Percentiles rank a stretch among this genome's conserved stretches.
Conservation (phyloP, 2,888 invertebrate species). For the Lymantria dispar region DNA sequence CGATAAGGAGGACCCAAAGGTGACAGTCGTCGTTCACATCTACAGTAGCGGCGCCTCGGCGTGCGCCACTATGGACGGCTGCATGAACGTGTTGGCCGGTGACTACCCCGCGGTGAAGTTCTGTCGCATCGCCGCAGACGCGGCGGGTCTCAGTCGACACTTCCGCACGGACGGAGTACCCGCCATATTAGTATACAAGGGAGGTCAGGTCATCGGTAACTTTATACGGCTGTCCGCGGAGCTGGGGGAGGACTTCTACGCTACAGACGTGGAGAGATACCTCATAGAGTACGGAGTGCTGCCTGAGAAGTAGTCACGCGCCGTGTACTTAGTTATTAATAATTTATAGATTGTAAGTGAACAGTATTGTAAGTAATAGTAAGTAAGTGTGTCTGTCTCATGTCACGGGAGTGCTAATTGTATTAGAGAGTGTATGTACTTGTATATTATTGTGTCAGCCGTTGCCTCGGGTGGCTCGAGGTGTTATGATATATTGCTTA, state of each 20-base stretch:
- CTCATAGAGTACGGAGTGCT: conserved; percentile 93
- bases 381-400: no score
- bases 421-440: no score
- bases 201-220: conserved; percentile 94
- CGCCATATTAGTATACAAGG: conserved; percentile 95
- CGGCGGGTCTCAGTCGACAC: conserved; percentile 92
- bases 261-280: conserved; percentile 94
- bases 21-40: conserved; percentile 94
- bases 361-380: no score
- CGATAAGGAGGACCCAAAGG: conserved; percentile 92
- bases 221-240: conserved; percentile 94
- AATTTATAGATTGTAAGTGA: no score
- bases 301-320: conserved; percentile 83
- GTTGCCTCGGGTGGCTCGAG: no score
- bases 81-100: conserved; percentile 87
- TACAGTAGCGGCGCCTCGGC: conserved; percentile 88
- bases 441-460: no score
- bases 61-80: conserved; percentile 92
- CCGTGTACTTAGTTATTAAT: no score
- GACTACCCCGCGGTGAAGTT: conserved; percentile 94
- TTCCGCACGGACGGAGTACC: conserved; percentile 95
- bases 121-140: conserved; percentile 91
- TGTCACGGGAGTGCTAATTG: no score
- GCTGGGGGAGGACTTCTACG: conserved; percentile 94
- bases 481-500: no score